phyloP scores from a whole-genome alignment of 2,888 invertebrate genomes.

The Cephus sareptanus region DNA sequence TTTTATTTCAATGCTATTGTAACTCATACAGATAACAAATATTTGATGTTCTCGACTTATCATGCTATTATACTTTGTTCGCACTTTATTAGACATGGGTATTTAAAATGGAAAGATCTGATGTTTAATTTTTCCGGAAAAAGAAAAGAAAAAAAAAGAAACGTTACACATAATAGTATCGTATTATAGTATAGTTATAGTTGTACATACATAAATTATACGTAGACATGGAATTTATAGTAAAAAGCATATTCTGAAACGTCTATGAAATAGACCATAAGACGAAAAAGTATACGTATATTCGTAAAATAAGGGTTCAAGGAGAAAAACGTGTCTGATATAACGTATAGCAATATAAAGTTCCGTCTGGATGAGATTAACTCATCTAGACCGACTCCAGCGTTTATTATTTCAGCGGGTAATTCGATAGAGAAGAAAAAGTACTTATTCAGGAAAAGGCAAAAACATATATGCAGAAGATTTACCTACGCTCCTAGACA shows the following conservation, averaged over 20 bases:
- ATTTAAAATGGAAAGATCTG: neutral
- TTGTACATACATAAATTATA: neutral
- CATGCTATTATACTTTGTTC: neutral
- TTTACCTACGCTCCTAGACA: neutral
- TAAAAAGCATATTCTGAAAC: neutral
- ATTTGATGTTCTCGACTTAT: neutral
- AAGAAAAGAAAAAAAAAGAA: neutral
- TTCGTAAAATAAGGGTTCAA: neutral
- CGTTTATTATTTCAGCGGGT: neutral
- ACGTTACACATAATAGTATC: neutral
- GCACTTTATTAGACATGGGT: neutral
- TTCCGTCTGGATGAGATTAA: neutral
- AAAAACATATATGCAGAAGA: neutral
- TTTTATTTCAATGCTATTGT: neutral
- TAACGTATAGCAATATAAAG: neutral
- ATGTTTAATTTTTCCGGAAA: neutral
- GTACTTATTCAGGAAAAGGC: neutral
- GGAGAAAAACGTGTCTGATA: neutral
- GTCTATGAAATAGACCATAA: neutral
- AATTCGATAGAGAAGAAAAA: neutral
- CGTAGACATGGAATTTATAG: neutral
- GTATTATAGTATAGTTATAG: neutral
- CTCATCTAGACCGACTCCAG: neutral
- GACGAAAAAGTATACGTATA: neutral
- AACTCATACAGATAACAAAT: neutral